These are phyloP conservation scores for Leucophenga varia DNA, from an alignment of 1,140 invertebrate genomes.

Conservation along the genomic window DNA sequence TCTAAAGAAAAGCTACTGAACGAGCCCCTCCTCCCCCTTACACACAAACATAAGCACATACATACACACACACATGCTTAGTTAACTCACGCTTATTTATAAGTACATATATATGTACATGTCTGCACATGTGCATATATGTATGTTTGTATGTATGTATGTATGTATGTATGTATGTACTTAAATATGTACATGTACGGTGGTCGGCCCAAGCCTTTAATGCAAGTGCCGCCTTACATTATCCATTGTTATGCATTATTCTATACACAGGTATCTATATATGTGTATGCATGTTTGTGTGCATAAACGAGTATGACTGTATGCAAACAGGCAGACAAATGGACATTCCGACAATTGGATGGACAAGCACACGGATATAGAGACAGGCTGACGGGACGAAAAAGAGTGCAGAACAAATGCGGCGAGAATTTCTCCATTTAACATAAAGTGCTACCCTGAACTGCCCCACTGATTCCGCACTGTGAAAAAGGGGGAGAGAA, in stretches of 20 bases:
- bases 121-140: not conserved
- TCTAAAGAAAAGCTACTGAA: conserved; percentile 8
- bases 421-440: conserved; percentile 24
- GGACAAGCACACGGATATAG: no score
- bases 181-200: no score
- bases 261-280: not conserved
- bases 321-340: not conserved
- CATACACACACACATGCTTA: conserved; percentile 3
- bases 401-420: no score
- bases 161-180: no score
- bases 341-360: no score
- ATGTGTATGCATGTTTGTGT: not conserved
- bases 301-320: not conserved
- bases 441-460: conserved; percentile 24
- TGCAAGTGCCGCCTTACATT: not conserved
- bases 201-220: no score
- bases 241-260: not conserved
- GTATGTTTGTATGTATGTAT: not conserved
- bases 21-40: not conserved
- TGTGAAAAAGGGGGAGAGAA: conserved; percentile 7
- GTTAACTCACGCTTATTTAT: no score
- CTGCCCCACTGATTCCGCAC: not conserved
- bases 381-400: no score
- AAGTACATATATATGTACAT: not conserved
- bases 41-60: not conserved